Conservation (phyloP, 2,888 invertebrate species). For the Brachylomia viminalis region DNA sequence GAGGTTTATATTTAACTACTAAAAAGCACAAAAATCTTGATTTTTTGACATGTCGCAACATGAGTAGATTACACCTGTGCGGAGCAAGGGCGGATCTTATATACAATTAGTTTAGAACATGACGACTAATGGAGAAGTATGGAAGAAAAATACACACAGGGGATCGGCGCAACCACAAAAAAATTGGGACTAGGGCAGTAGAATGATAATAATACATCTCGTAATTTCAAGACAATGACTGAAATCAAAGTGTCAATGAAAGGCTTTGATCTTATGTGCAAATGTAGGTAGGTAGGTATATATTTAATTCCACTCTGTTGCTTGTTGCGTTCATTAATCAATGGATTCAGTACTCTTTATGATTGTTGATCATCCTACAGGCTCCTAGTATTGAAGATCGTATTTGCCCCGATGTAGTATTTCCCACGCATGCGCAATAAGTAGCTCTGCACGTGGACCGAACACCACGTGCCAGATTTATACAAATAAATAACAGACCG, state of each 20-base stretch:
- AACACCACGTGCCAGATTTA: neutral
- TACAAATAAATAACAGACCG: neutral
- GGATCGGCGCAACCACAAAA: neutral
- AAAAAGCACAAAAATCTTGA: neutral
- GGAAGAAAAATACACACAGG: neutral
- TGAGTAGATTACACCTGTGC: neutral
- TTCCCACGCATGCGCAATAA: constrained; percentile 31
- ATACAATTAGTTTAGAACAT: neutral
- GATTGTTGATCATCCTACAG: neutral
- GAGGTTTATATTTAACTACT: neutral
- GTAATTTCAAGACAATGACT: neutral
- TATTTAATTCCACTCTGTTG: too few species aligned
- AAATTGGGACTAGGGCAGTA: neutral
- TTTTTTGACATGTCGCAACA: neutral
- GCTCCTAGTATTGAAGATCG: constrained; percentile 28
- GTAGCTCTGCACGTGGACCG: constrained; percentile 13
- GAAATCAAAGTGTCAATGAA: neutral
- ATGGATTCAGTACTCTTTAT: neutral
- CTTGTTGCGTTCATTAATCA: neutral
- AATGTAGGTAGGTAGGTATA: neutral
- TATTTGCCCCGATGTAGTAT: constrained; percentile 10
- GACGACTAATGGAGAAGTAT: neutral
- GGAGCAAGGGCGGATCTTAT: neutral
- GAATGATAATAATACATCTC: too few species aligned
- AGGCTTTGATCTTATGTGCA: neutral